Conservation (phyloP, 2,113 vertebrate genomes). For the Nesogale talazaci region DNA sequence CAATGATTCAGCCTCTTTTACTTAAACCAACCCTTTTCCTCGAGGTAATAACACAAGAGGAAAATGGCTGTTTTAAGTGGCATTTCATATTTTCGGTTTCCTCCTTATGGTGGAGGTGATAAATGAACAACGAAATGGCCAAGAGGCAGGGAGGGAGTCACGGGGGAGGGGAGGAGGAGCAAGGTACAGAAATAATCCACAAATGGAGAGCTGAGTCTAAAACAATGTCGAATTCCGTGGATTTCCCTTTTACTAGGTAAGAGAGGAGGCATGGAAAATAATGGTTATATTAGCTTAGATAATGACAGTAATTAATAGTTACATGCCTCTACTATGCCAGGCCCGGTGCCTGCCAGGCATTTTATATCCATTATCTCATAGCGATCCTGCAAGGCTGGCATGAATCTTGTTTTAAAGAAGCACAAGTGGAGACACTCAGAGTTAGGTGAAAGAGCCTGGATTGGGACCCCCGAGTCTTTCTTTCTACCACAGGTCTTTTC, state of each 20-base stretch:
- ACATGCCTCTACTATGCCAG: conserved; percentile 19
- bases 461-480: background rate
- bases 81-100: conserved; percentile 59
- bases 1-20: conserved; percentile 23
- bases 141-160: conserved; percentile 54
- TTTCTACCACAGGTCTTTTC: background rate
- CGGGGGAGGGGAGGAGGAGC: background rate
- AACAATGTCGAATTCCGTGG: conserved; percentile 47
- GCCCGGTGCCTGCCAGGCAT: conserved; percentile 26
- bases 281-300: conserved; percentile 38
- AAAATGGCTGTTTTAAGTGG: conserved; percentile 62
- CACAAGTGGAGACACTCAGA: conserved; percentile 8
- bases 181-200: conserved; percentile 41
- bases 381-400: conserved; percentile 24
- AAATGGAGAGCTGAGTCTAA: background rate
- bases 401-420: conserved; percentile 60
- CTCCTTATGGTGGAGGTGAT: conserved; percentile 34
- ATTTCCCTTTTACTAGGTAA: conserved; percentile 51
- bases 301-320: conserved; percentile 67
- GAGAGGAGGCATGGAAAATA: conserved; percentile 41
- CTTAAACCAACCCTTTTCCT: conserved; percentile 47
- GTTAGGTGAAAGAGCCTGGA: background rate
- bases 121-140: conserved; percentile 63
- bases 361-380: conserved; percentile 64
- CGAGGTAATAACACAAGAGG: conserved; percentile 52